Conservation (phyloP, 2,888 invertebrate species). For the Parelbella ahira region DNA sequence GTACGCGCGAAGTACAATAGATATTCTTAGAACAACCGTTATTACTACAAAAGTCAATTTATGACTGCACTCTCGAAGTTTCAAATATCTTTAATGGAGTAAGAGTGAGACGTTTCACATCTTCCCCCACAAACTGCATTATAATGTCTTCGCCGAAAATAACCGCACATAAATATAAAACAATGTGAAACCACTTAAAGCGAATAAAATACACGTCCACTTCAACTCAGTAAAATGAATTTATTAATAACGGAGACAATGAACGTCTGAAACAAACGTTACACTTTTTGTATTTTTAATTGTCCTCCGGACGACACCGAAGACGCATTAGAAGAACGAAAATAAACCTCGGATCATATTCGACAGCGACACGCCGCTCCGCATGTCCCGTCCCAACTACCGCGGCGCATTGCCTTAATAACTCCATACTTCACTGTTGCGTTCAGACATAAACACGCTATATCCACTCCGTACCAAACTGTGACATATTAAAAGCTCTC, state of each 20-base stretch:
- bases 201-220: slow-evolving; percentile 80
- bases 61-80: slow-evolving; percentile 77
- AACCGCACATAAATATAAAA: slow-evolving; percentile 80
- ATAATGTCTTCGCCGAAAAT: slow-evolving; percentile 78
- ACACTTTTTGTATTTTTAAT: slow-evolving; percentile 80
- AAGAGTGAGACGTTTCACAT: slow-evolving; percentile 75
- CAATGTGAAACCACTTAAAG: slow-evolving; percentile 81
- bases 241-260: slow-evolving; percentile 81
- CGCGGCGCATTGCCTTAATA: slow-evolving; percentile 26
- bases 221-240: slow-evolving; percentile 80
- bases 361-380: slow-evolving; percentile 43
- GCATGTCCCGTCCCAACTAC: slow-evolving; percentile 32
- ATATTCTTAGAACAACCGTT: slow-evolving; percentile 60
- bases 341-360: slow-evolving; percentile 77
- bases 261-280: slow-evolving; percentile 79
- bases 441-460: too few species aligned
- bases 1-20: slow-evolving; percentile 43
- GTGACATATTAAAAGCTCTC: slow-evolving; percentile 42
- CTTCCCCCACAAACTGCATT: slow-evolving; percentile 79
- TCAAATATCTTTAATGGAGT: slow-evolving; percentile 79
- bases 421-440: slow-evolving; percentile 27
- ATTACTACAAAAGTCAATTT: slow-evolving; percentile 76
- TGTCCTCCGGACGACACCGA: slow-evolving; percentile 75
- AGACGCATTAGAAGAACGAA: slow-evolving; percentile 77
- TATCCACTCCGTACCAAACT: too few species aligned